Evolutionary conservation across 2,888 invertebrate species (phyloP), one percentile per base, ranked within the genome.

Genomic region (Chrysolina haemoptera): DNA sequence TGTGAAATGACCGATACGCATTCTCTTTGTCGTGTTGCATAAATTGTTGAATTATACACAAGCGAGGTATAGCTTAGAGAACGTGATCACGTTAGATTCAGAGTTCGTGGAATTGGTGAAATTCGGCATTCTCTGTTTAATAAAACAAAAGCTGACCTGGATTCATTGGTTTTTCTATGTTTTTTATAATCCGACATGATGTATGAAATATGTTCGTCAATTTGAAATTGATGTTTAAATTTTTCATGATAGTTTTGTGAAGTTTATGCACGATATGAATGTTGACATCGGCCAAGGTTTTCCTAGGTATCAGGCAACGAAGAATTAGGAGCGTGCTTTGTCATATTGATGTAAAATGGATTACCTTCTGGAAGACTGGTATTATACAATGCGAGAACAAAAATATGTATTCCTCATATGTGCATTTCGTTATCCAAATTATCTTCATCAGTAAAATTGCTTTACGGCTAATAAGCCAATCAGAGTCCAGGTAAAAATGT

Each of bases 171-270:
- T 48, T 48, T 48, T 8, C 16, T 2, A 8, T 48, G 8, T 48
- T 8, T 48, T 2, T 0, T 48, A 9, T 35, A 16, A 10, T 16
- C 16, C 16, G 16, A 48, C 10, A 16, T 8, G n/a, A n/a, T n/a
- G n/a, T n/a, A 48, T 16, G 16, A 9, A 16, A 48, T 48, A 48
- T 48, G 48, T 16, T 16, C 16, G 48, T 48, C 48, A 48, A 48
- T 48, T n/a, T 16, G 48, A 10, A 48, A 48, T 48, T 48, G 48
- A 48, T 16, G 48, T 48, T 48, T 48, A 16, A 48, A 48, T 48
- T 48, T 48, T 48, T 3, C 2, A 48, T 16, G 16, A 48, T 48
- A 16, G 35, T 48, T 48, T 0, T 9, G 1, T 8, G 10, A 9
- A 5, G 16, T 16, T 16, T 16, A 48, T 48, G 48, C 48, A 48